Base-by-base conservation (phyloP, 2,113 vertebrate genomes). In the Meriones unguiculatus region DNA sequence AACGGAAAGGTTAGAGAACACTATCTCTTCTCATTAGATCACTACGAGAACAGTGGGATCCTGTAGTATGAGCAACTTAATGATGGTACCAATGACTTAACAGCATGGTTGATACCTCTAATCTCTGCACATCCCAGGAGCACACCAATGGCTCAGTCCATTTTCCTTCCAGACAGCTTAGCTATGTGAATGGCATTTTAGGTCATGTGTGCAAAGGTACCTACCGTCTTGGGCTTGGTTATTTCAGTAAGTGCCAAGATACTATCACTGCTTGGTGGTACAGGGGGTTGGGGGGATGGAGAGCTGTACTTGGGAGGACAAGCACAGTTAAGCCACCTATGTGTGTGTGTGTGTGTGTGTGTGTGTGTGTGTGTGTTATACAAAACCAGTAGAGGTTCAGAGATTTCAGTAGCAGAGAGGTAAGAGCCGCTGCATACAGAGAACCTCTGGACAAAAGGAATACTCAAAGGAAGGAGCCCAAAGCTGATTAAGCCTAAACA, bases 141-240 rank as follows among this genome's bases (percentile, higher is more conserved):
- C 1, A 1, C 38, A 30, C 1, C 46, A 64, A 50, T 82, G 38
- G 88, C 57, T 30, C 41, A 93, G 97, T 76, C 14, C 59, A 28
- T 59, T 94, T 93, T 35, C 12, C 65, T 69, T 72, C 35, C 24
- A 15, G 93, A 67, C 18, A 30, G 93, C 59, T 18, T 25, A 65
- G 24, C 30, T 89, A 10, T 67, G 35, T 32, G 85, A 80, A 85
- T 92, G 67, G 20, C 24, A 46, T 62, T 93, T 73, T 57, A 91
- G 84, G 69, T 77, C 25, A 59, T 0, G 0, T 78, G 69, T 41
- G 73, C 57, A 73, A 90, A 73, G 32, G 73, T 32, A 80, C 2
- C 62, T 32, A 80, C 2, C 62, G 80, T 77, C 54, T 35, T 0
- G 0, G 80, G 9, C 24, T n/a, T 67, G 35, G 3, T n/a, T 87